A percentile compares a stretch with the other conserved stretches of the same genome.
Evolutionary conservation across 1,140 invertebrate genomes (phyloP).

Genomic region (Neodiprion pinetum): DNA sequence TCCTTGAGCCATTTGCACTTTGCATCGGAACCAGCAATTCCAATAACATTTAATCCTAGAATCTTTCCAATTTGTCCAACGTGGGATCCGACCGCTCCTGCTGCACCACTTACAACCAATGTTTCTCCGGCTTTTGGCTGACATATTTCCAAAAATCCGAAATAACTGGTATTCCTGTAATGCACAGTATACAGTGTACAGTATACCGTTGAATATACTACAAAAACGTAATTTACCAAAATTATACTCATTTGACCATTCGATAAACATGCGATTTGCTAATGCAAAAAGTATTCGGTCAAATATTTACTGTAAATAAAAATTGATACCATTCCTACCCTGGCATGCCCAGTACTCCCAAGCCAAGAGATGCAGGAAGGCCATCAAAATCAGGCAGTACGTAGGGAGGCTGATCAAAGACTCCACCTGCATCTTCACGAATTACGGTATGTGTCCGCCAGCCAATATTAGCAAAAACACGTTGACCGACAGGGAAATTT

Average conservation of each 20-base stretch:
- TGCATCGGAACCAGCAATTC: constrained; percentile 73
- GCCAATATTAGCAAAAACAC: constrained; percentile 66
- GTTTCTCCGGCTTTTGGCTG: constrained; percentile 72
- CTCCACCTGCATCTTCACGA: constrained; percentile 29
- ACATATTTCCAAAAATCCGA: constrained; percentile 74
- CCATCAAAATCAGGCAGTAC: constrained; percentile 64
- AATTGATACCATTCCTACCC: constrained; percentile 57
- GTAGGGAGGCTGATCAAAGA: constrained; percentile 34
- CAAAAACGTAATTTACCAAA: background rate
- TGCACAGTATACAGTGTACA: background rate
- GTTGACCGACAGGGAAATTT: constrained; percentile 67
- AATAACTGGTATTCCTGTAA: constrained; percentile 62
- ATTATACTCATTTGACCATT: background rate
- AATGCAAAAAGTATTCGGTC: no score
- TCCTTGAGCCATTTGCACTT: constrained; percentile 74
- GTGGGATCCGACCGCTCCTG: constrained; percentile 72
- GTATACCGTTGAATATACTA: background rate
- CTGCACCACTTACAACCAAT: constrained; percentile 71
- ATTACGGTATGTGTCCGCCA: constrained; percentile 65
- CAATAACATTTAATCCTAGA: constrained; percentile 72
- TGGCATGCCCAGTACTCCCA: constrained; percentile 72
- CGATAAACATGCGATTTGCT: background rate
- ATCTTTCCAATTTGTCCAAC: constrained; percentile 80
- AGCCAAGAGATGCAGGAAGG: constrained; percentile 65
- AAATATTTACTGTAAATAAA: no score